phyloP scores from a whole-genome alignment of 2,888 invertebrate species.

The Electrophaes corylata region DNA sequence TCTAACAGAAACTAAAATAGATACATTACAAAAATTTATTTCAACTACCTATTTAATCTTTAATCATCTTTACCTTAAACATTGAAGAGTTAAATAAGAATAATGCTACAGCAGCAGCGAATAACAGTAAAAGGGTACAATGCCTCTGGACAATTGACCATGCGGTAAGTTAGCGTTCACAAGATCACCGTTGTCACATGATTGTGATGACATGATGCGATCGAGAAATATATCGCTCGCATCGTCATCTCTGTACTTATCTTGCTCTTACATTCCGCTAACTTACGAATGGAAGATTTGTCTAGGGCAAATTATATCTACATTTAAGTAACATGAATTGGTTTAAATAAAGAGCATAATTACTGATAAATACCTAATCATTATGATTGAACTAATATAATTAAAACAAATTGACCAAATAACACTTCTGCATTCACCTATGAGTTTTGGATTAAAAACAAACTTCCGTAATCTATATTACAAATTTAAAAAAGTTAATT shows the following conservation, averaged over 20 bases:
- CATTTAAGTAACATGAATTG: slow-evolving; percentile 63
- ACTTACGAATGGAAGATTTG: slow-evolving; percentile 1
- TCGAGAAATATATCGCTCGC: background rate
- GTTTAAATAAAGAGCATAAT: slow-evolving; percentile 44
- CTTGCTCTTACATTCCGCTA: background rate
- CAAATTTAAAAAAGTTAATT: background rate
- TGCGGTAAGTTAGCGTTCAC: slow-evolving; percentile 1
- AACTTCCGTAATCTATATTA: background rate
- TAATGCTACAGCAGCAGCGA: slow-evolving; percentile 39
- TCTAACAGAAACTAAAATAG: slow-evolving; percentile 10
- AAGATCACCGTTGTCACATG: no score
- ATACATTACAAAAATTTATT: slow-evolving; percentile 77
- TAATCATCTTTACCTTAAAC: slow-evolving; percentile 57
- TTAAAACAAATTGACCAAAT: background rate
- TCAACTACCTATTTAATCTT: slow-evolving; percentile 65
- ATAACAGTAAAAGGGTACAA: slow-evolving; percentile 35
- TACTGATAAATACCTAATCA: slow-evolving; percentile 36
- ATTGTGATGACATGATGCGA: background rate
- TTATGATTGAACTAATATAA: slow-evolving; percentile 40
- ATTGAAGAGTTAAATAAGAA: slow-evolving; percentile 46
- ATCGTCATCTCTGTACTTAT: background rate
- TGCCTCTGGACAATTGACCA: slow-evolving; percentile 4
- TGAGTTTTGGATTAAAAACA: background rate
- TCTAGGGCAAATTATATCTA: slow-evolving; percentile 42
- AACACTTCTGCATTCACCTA: background rate